Conservation (phyloP, 23 tunicate species). For the Halocynthia roretzi region DNA sequence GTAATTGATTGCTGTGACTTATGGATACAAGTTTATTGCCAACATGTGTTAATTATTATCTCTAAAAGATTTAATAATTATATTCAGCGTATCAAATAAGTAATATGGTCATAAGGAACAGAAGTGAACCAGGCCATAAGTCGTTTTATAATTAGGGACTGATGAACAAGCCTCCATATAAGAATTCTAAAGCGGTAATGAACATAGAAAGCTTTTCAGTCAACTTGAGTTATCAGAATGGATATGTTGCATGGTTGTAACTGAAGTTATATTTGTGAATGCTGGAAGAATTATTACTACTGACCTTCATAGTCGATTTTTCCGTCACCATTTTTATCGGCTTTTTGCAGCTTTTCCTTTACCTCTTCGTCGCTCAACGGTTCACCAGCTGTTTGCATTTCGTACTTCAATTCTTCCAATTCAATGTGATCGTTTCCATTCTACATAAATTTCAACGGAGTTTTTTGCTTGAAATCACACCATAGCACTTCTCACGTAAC, state of each 20-base stretch:
- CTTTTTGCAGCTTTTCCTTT: conserved; percentile 46
- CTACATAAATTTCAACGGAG: conserved; percentile 6
- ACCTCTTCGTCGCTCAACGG: conserved; percentile 52
- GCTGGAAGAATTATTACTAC: neutral
- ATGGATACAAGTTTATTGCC: too few relatives aligned
- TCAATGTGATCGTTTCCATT: conserved; percentile 75
- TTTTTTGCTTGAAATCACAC: neutral
- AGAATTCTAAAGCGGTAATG: too few relatives aligned
- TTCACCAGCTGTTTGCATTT: conserved; percentile 77
- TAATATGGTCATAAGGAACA: too few relatives aligned
- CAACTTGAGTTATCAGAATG: neutral
- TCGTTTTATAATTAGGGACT: too few relatives aligned
- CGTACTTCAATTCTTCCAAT: conserved; percentile 60
- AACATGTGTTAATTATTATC: too few relatives aligned
- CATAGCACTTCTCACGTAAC: neutral
- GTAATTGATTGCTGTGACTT: too few relatives aligned
- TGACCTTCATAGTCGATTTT: conserved; percentile 77
- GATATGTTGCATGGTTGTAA: too few relatives aligned
- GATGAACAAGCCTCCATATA: too few relatives aligned
- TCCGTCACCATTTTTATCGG: conserved; percentile 91
- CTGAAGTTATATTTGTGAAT: too few relatives aligned
- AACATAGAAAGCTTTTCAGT: neutral
- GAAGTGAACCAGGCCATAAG: too few relatives aligned
- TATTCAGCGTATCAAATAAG: too few relatives aligned
- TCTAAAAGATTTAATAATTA: too few relatives aligned